These are phyloP conservation scores for Astyanax mexicanus DNA, from an alignment of 2,797 vertebrate genomes.

Conservation along the genomic window DNA sequence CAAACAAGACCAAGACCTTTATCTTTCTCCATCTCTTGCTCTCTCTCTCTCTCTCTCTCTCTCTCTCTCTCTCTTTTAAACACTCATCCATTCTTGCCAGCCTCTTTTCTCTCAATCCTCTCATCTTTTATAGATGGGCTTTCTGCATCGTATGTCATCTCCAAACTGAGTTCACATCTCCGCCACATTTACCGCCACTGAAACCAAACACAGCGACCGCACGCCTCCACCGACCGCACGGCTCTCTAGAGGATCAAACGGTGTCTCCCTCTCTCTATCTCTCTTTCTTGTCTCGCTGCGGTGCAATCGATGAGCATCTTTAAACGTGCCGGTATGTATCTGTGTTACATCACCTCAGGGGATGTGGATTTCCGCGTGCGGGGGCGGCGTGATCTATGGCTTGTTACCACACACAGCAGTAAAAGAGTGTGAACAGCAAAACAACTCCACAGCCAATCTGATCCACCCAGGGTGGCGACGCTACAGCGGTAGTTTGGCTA, in stretches of 20 bases:
- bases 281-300: constrained; percentile 3
- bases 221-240: neutral
- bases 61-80: neutral
- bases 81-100: neutral
- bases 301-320: constrained; percentile 33
- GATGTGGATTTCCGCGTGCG: neutral
- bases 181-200: constrained; percentile 6
- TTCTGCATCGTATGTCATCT: constrained; percentile 28
- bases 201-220: constrained; percentile 7
- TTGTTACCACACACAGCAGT: neutral
- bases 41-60: neutral
- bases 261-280: constrained; percentile 15
- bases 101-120: constrained; percentile 6
- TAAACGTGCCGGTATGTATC: constrained; percentile 19
- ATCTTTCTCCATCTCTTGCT: neutral
- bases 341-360: neutral
- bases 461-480: neutral
- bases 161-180: constrained; percentile 18
- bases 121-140: constrained; percentile 19
- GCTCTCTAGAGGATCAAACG: neutral
- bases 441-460: neutral
- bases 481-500: neutral
- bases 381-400: neutral
- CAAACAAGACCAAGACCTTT: constrained; percentile 1
- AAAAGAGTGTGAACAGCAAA: constrained; percentile 1